phyloP scores from a whole-genome alignment of 2,888 invertebrate species.

The Chymomyza caudatula region DNA sequence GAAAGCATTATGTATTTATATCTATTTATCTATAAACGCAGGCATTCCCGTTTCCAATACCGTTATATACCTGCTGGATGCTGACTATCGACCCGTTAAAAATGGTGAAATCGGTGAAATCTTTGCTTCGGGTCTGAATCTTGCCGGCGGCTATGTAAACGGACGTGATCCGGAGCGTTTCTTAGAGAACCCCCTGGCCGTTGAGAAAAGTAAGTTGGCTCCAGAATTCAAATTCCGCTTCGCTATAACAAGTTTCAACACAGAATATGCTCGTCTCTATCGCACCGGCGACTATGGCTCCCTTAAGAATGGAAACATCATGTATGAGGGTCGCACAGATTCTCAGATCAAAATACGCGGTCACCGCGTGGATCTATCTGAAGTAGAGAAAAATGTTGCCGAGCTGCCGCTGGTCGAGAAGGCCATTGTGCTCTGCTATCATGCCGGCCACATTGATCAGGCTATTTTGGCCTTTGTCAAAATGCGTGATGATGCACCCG shows the following conservation, averaged over 20 bases:
- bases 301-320: slow-evolving; percentile 81
- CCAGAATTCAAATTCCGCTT: not conserved
- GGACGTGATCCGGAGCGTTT: slow-evolving; percentile 87
- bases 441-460: slow-evolving; percentile 85
- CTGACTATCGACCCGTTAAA: slow-evolving; percentile 85
- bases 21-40: no score
- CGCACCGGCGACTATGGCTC: slow-evolving; percentile 91
- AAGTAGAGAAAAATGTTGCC: slow-evolving; percentile 87
- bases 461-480: slow-evolving; percentile 85
- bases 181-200: slow-evolving; percentile 85
- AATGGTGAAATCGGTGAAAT: slow-evolving; percentile 89
- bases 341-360: slow-evolving; percentile 92
- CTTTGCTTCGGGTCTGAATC: slow-evolving; percentile 88
- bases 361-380: slow-evolving; percentile 89
- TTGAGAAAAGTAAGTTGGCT: slow-evolving; percentile 80
- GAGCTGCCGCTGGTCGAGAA: slow-evolving; percentile 84
- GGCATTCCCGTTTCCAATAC: slow-evolving; percentile 89
- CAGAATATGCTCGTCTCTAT: slow-evolving; percentile 86
- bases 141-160: slow-evolving; percentile 89
- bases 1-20: no score
- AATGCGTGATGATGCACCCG: slow-evolving; percentile 78
- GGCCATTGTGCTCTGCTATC: slow-evolving; percentile 88
- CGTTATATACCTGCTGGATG: slow-evolving; percentile 87
- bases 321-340: slow-evolving; percentile 90
- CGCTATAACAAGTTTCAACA: not conserved